Evolutionary conservation across 2,797 vertebrate species (phyloP).

Genomic region (Gorsachius magnificus): DNA sequence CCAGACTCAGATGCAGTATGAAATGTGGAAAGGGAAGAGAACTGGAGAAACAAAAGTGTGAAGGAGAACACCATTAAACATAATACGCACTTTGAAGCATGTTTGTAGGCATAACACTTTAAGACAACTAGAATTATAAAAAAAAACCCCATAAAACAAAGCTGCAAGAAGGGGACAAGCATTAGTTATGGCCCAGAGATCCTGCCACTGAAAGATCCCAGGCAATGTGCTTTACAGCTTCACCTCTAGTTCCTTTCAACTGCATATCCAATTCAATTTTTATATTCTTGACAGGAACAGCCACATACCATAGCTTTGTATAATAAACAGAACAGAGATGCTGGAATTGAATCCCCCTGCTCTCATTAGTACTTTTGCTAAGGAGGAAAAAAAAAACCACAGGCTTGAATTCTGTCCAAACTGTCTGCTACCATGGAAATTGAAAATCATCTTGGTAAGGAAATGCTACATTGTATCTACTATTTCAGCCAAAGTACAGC

Average conservation of each 20-base stretch:
- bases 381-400: not conserved
- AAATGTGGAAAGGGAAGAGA: not conserved
- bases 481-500: not conserved
- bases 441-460: not conserved
- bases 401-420: not conserved
- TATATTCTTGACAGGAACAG: not conserved
- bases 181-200: not conserved
- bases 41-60: not conserved
- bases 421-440: constrained; percentile 20
- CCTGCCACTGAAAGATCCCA: not conserved
- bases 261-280: not conserved
- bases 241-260: not conserved
- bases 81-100: not conserved
- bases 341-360: not conserved
- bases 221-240: not conserved
- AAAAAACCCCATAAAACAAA: not conserved
- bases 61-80: not conserved
- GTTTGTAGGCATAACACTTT: not conserved
- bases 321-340: not conserved
- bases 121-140: not conserved
- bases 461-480: not conserved
- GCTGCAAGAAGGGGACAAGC: not conserved
- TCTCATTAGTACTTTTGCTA: not conserved
- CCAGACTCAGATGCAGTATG: not conserved
- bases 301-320: not conserved